A percentile compares a stretch with the other conserved stretches of the same genome.
Evolutionary conservation across 2,797 vertebrate species (phyloP).

Genomic region (Chromobotia macracanthus): DNA sequence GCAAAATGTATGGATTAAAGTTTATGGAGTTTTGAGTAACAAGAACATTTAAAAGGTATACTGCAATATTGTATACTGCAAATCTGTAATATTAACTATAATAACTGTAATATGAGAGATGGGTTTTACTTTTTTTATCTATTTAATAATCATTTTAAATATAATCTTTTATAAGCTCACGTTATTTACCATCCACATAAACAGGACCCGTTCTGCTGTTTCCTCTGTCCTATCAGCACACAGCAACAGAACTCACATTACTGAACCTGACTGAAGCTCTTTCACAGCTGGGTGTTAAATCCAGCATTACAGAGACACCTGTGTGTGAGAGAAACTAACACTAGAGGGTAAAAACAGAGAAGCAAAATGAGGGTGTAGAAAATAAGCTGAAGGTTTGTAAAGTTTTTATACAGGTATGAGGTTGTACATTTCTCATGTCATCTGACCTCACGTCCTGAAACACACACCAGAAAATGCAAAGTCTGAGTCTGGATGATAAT

Average conservation of each 20-base stretch:
- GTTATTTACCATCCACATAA: background rate
- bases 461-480: too few species aligned
- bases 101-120: background rate
- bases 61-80: too few species aligned
- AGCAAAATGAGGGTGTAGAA: background rate
- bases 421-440: too few species aligned
- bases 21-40: too few species aligned
- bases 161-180: background rate
- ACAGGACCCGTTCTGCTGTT: background rate
- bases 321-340: background rate
- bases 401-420: too few species aligned
- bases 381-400: background rate
- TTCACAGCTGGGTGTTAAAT: conserved; percentile 84
- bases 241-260: background rate
- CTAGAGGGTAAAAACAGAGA: conserved; percentile 12
- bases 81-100: too few species aligned
- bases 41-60: too few species aligned
- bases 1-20: too few species aligned
- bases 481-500: too few species aligned
- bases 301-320: conserved; percentile 86
- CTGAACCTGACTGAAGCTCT: conserved; percentile 73
- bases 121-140: background rate
- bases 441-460: too few species aligned
- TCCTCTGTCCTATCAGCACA: conserved; percentile 24
- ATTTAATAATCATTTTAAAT: too few species aligned